Percentiles rank a stretch among this genome's conserved stretches.
phyloP scores from a whole-genome alignment of 2,888 invertebrate species.

The Amblyjoppa fuscipennis region DNA sequence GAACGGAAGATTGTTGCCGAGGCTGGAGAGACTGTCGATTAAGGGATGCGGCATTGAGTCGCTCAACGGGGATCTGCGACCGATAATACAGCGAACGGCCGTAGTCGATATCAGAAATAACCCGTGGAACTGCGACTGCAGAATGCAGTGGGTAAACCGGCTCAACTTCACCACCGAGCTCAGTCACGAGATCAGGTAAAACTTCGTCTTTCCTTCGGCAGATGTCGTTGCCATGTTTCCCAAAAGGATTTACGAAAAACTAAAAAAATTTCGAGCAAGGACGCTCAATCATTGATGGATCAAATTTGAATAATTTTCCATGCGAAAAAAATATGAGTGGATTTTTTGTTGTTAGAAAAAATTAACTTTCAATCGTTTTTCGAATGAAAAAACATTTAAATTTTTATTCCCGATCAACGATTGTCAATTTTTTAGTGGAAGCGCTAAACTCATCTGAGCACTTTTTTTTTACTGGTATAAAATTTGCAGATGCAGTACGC shows the following conservation, averaged over 20 bases:
- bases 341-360: background rate
- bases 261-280: background rate
- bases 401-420: background rate
- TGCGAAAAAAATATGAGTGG: background rate
- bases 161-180: constrained; percentile 85
- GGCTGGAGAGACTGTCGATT: constrained; percentile 85
- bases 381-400: background rate
- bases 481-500: constrained; percentile 86
- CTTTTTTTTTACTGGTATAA: background rate
- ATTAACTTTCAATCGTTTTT: background rate
- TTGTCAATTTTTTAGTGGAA: background rate
- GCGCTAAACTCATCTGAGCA: background rate
- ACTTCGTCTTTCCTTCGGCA: background rate
- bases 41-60: constrained; percentile 85
- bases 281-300: background rate
- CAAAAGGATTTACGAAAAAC: background rate
- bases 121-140: constrained; percentile 89
- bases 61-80: constrained; percentile 83
- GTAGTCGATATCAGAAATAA: constrained; percentile 88
- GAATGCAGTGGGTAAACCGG: constrained; percentile 86
- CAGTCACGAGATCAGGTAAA: constrained; percentile 86
- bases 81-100: constrained; percentile 85
- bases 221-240: constrained; percentile 33
- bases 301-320: background rate
- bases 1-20: constrained; percentile 85